A percentile compares a stretch with the other conserved stretches of the same genome.
Conservation (phyloP, 1,140 invertebrate genomes). For the Phthorimaea operculella region DNA sequence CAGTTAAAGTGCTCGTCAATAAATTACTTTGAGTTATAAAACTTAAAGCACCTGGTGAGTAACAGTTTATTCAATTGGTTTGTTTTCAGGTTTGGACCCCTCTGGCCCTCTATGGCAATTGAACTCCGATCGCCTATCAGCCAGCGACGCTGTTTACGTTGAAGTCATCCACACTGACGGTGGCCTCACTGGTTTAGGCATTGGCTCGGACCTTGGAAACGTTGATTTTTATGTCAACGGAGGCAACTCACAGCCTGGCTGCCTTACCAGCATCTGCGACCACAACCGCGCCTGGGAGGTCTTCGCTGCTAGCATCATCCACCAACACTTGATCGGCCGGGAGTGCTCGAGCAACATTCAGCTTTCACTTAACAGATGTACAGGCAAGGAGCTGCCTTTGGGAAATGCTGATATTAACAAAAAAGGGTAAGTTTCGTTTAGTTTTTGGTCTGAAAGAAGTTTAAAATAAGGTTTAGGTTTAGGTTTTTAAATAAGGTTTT, state of each 20-base stretch:
- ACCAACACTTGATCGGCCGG: conserved; percentile 39
- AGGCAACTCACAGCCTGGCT: conserved; percentile 67
- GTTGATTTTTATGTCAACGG: conserved; percentile 85
- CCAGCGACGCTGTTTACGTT: conserved; percentile 66
- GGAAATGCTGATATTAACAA: conserved; percentile 14
- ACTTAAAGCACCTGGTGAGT: too few relatives aligned
- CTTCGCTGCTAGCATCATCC: conserved; percentile 62
- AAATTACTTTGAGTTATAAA: too few relatives aligned
- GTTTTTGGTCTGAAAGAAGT: too few relatives aligned
- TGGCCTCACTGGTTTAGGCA: conserved; percentile 67
- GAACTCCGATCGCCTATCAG: conserved; percentile 57
- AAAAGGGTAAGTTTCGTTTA: too few relatives aligned
- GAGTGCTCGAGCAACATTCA: conserved; percentile 9
- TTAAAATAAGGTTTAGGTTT: too few relatives aligned
- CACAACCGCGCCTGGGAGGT: conserved; percentile 72
- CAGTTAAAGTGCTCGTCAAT: too few relatives aligned
- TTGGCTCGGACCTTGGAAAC: conserved; percentile 65
- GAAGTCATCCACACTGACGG: conserved; percentile 80
- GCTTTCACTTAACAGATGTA: conserved; percentile 11
- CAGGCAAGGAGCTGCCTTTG: conserved; percentile 2
- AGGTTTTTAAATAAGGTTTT: too few relatives aligned
- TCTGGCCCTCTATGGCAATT: conserved; percentile 70
- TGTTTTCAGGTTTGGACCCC: conserved; percentile 76
- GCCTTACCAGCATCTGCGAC: conserved; percentile 68
- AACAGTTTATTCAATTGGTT: too few relatives aligned